Percentiles rank a stretch among this genome's conserved stretches.
These are phyloP conservation scores for Acrobasis repandana DNA, from an alignment of 2,888 invertebrate genomes.

Conservation along the genomic window DNA sequence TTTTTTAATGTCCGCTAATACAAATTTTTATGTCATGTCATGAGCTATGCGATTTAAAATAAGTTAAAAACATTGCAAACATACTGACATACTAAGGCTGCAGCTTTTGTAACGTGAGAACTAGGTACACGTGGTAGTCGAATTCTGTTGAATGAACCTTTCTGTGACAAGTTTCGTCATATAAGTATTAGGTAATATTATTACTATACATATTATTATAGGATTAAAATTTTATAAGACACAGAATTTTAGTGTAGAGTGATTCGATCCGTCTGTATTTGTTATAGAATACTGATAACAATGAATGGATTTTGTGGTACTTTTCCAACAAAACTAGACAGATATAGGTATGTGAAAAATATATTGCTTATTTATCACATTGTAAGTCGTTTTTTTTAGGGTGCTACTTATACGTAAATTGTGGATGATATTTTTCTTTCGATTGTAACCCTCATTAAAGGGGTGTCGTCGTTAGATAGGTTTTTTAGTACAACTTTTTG, in stretches of 20 bases:
- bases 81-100: too few species aligned
- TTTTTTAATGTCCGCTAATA: too few species aligned
- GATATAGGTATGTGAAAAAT: background rate
- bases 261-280: background rate
- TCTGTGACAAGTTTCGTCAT: background rate
- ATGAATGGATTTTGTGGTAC: background rate
- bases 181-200: background rate
- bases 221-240: background rate
- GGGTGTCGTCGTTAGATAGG: too few species aligned
- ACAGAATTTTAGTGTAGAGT: too few species aligned
- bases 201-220: background rate
- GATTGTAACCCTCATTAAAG: too few species aligned
- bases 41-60: too few species aligned
- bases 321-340: conserved; percentile 3
- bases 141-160: background rate
- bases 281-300: background rate
- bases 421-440: too few species aligned
- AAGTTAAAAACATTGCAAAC: background rate
- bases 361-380: too few species aligned
- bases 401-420: too few species aligned
- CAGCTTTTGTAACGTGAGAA: conserved; percentile 3
- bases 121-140: conserved; percentile 1
- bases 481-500: too few species aligned
- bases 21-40: too few species aligned
- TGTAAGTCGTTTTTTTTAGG: too few species aligned